Evolutionary conservation across 2,888 invertebrate genomes (phyloP).

Genomic region (Dolichomitus sp.): DNA sequence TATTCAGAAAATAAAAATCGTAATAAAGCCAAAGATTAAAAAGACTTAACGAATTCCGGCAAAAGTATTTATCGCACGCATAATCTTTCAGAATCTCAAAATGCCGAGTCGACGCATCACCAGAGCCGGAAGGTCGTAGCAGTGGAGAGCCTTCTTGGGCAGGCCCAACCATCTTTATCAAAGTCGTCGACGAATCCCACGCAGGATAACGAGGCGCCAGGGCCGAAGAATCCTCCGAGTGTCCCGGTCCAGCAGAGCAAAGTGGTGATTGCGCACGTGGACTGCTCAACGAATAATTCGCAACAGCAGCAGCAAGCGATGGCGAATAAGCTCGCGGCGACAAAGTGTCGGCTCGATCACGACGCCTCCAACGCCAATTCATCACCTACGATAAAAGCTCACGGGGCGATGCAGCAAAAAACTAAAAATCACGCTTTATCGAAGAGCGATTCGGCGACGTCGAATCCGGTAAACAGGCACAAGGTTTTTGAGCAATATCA

Average conservation of each 20-base stretch:
- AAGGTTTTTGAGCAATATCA: slow-evolving; percentile 69
- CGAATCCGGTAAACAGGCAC: slow-evolving; percentile 72
- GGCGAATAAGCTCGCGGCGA: slow-evolving; percentile 72
- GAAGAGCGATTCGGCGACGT: slow-evolving; percentile 70
- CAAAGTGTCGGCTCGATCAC: slow-evolving; percentile 73
- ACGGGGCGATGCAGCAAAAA: slow-evolving; percentile 78
- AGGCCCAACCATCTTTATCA: slow-evolving; percentile 69
- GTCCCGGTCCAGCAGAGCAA: slow-evolving; percentile 54
- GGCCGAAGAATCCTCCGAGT: slow-evolving; percentile 60
- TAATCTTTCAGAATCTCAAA: slow-evolving; percentile 84
- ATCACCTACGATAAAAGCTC: slow-evolving; percentile 71
- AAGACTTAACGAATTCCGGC: background rate
- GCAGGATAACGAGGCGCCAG: slow-evolving; percentile 77
- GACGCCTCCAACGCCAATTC: slow-evolving; percentile 72
- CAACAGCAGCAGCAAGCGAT: slow-evolving; percentile 64
- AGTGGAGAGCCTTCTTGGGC: slow-evolving; percentile 68
- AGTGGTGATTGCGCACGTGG: slow-evolving; percentile 44
- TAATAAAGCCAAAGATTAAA: slow-evolving; percentile 13
- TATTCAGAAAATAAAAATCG: background rate
- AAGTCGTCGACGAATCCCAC: slow-evolving; percentile 75
- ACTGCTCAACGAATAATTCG: slow-evolving; percentile 66
- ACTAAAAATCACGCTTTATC: slow-evolving; percentile 80
- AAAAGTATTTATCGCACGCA: slow-evolving; percentile 23
- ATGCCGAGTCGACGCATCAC: slow-evolving; percentile 78
- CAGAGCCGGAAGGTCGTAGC: slow-evolving; percentile 76